Base-by-base conservation (phyloP, 2,113 vertebrate species). In the Cheirogaleus medius region DNA sequence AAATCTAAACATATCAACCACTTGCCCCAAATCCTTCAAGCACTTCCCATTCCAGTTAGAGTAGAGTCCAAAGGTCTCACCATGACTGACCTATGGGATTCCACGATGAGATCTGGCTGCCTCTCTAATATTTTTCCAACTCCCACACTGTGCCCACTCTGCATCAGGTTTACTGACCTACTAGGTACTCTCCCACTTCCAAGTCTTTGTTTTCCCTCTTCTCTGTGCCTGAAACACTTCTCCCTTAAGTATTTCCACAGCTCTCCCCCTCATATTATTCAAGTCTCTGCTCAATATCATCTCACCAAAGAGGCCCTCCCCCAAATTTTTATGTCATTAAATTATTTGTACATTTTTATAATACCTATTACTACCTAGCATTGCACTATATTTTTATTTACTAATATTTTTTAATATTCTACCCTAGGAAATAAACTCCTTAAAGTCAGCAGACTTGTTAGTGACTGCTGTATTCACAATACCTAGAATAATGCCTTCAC, bases 1-100 rank as follows among this genome's bases (percentile, higher is more conserved):
- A 91, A 86, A 91, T 37, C 11, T 64, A 80, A 86, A 86, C 29
- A 71, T 6, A 39, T 90, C 56, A 44, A 37, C 23, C 78, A 8
- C 5, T n/a, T 69, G 13, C 21, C 34, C 14, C 42, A 87, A 64
- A 66, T 44, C 18, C 23, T 92, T 77, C 6, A 52, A 69, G 76
- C 60, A 21, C 37, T 74, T 64, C 37, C 54, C 13, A 20, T 60
- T 58, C 42, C 37, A 42, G 37, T 60, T 60, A 42, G 25, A 42
- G 42, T 60, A 60, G 42, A 82, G 37, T 32, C 37, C 80, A 29
- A 42, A 47, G 14, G 4, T 27, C 25, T 82, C 37, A 20, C 37
- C 25, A 44, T 58, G 37, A 82, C 8, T 52, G 49, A 52, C 49
- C 8, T 29, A 9, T 8, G 5, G 14, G 15, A 13, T 13, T 15